Evolutionary conservation across 2,888 invertebrate genomes (phyloP), one percentile per base, ranked within the genome.

Genomic region (Leucophora obtusa): DNA sequence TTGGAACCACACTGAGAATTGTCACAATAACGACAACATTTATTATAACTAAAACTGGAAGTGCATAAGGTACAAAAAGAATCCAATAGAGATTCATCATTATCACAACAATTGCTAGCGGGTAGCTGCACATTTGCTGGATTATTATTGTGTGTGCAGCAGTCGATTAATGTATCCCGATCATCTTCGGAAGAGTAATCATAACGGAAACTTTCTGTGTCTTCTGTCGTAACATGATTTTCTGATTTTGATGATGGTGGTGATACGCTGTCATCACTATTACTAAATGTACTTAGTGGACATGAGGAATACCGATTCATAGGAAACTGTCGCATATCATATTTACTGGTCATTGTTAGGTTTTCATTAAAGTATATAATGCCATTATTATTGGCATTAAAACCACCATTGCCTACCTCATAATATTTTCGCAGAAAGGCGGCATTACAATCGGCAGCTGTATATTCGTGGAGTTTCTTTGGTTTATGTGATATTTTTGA

Each of bases 341-440:
- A 89, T 83, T 89, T 89, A 80, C 89, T 89, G 51, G 90, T 86
- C 90, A 90, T 90, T 50, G 90, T 89, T n/a, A 90, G 85, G 80
- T 90, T 90, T 77, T 90, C 90, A 82, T 90, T 90, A 69, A 90
- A 90, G 73, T 90, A 88, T n/a, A 90, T 90, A 2, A 90, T 85
- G 0, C 79, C 56, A 54, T 71, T 76, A 1, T 54, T 75, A 10
- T 74, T 79, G 0, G 77, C 50, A 47, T 51, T 82, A 47, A 17
- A 50, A 38, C 50, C 77, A 24, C 35, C 66, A 58, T 38, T 65
- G 63, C 86, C 87, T 21, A 88, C 83, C 38, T 89, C 89, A 60
- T 90, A 86, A 73, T 89, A 89, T 79, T 90, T 90, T 14, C 89
- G 87, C 83, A 89, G 83, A 63, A 89, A 88, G 9, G 89, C 88